A percentile compares a stretch with the other conserved stretches of the same genome.
Evolutionary conservation across 2,888 invertebrate species (phyloP).

Genomic region (Noctua pronuba): DNA sequence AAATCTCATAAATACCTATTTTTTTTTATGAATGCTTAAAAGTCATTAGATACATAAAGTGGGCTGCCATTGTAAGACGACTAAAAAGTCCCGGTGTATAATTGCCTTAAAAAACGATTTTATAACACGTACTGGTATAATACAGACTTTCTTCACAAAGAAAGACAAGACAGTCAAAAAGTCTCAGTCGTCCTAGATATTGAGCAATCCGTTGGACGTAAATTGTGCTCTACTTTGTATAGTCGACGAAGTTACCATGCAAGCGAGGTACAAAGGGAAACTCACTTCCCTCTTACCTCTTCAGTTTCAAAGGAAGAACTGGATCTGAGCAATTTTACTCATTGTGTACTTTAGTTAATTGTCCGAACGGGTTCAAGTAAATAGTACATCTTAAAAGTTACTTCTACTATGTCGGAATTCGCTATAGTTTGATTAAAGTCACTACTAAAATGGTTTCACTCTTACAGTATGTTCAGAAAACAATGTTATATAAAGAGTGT

Average conservation of each 20-base stretch:
- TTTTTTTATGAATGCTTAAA: too few species aligned
- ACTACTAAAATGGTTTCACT: neutral
- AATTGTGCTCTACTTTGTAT: conserved; percentile 43
- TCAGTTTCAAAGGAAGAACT: conserved; percentile 55
- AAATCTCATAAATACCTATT: too few species aligned
- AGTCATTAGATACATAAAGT: too few species aligned
- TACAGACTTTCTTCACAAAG: conserved; percentile 3
- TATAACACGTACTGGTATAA: neutral
- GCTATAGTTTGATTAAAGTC: neutral
- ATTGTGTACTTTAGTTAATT: conserved; percentile 28
- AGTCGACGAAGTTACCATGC: conserved; percentile 51
- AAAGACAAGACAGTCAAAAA: conserved; percentile 24
- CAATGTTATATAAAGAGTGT: too few species aligned
- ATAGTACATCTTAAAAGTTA: conserved; percentile 1
- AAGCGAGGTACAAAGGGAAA: conserved; percentile 57
- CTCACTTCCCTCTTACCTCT: conserved; percentile 51
- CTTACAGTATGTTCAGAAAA: neutral
- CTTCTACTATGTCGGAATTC: neutral
- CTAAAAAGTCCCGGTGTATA: too few species aligned
- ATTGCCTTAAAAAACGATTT: neutral
- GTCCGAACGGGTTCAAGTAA: conserved; percentile 23
- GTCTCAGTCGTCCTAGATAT: conserved; percentile 18
- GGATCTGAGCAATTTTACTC: conserved; percentile 53
- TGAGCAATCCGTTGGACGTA: conserved; percentile 30
- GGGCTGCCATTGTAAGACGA: too few species aligned